These are phyloP conservation scores for Bubalus kerabau DNA, from an alignment of 2,113 vertebrate genomes.

Conservation along the genomic window DNA sequence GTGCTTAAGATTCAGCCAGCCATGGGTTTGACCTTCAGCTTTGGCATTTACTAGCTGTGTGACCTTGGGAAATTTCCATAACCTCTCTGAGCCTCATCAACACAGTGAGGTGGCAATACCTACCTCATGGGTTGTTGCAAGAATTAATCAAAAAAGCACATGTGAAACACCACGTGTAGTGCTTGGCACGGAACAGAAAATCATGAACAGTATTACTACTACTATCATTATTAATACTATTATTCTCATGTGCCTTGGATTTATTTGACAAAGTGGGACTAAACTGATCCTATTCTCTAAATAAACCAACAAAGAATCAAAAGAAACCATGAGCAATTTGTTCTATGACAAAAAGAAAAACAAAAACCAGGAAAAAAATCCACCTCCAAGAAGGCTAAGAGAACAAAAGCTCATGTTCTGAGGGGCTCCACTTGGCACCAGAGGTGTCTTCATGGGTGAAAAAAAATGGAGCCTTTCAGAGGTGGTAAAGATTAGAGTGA, in stretches of 20 bases:
- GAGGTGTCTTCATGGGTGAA: background rate
- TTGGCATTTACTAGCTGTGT: background rate
- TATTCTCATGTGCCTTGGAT: background rate
- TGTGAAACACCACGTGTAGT: background rate
- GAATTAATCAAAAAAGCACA: background rate
- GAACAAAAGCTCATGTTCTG: background rate
- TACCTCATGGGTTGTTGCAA: background rate
- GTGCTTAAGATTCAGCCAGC: background rate
- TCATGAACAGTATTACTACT: background rate
- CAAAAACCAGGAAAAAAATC: background rate
- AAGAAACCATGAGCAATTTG: constrained; percentile 27
- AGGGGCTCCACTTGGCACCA: background rate
- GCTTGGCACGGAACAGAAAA: background rate
- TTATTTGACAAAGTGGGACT: background rate
- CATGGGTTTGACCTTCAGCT: background rate
- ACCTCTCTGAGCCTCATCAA: background rate
- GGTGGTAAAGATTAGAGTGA: background rate
- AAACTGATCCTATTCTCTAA: constrained; percentile 25
- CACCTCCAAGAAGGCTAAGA: background rate
- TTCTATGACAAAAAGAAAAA: background rate
- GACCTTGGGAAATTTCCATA: background rate
- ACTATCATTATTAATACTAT: background rate
- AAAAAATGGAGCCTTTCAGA: background rate
- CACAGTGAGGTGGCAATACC: background rate
- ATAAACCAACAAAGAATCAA: constrained; percentile 28